A percentile compares a stretch with the other conserved stretches of the same genome.
These are phyloP conservation scores for Patella pellucida DNA, from an alignment of 2,888 invertebrate species.

Conservation along the genomic window DNA sequence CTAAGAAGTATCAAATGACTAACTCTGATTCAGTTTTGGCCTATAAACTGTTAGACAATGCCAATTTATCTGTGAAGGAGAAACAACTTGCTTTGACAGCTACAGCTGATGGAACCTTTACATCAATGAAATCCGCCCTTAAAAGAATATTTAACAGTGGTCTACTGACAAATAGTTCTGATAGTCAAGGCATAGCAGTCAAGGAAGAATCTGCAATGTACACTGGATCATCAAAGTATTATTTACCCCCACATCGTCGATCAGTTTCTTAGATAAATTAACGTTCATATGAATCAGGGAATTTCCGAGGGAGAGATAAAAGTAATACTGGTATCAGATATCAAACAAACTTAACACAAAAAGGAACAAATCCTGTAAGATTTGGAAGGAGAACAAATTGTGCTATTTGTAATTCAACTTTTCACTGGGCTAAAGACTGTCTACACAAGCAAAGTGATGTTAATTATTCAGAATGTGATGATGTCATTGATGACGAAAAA, in stretches of 20 bases:
- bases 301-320: too few relatives aligned
- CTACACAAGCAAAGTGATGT: background rate
- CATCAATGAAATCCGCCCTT: slow-evolving; percentile 24
- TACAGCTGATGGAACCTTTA: slow-evolving; percentile 18
- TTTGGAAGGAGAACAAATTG: slow-evolving; percentile 13
- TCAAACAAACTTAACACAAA: background rate
- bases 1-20: background rate
- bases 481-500: background rate
- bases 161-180: too few relatives aligned
- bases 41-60: slow-evolving; percentile 18
- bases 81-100: slow-evolving; percentile 25
- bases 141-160: too few relatives aligned
- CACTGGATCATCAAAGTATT: too few relatives aligned
- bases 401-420: slow-evolving; percentile 14
- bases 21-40: slow-evolving; percentile 13
- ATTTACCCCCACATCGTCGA: too few relatives aligned
- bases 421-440: slow-evolving; percentile 27
- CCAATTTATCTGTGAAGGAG: slow-evolving; percentile 21
- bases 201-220: too few relatives aligned
- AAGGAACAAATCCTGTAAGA: background rate
- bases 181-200: too few relatives aligned
- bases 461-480: background rate
- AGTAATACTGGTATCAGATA: too few relatives aligned
- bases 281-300: too few relatives aligned
- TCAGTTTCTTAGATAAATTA: too few relatives aligned